Percentiles rank a stretch among this genome's conserved stretches.
Evolutionary conservation across 2,888 invertebrate genomes (phyloP).

Genomic region (Cantharis rufa): DNA sequence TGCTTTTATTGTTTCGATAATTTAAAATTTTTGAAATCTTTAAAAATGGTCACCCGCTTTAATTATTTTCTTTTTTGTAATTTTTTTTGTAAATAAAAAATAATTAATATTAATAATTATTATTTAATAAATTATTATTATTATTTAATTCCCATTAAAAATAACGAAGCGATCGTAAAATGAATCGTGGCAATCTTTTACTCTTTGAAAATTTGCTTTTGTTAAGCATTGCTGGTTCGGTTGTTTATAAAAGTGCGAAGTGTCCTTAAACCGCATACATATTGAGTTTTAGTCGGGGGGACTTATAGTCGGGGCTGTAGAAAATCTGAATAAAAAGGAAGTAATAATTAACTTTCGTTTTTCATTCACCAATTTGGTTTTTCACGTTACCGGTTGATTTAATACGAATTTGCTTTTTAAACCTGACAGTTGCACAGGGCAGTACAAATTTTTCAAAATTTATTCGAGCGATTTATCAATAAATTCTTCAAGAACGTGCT

Average conservation of each 20-base stretch:
- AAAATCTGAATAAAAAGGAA: conserved; percentile 15
- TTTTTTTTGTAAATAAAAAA: no score
- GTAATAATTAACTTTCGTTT: conserved; percentile 22
- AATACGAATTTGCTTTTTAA: background rate
- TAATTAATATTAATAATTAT: no score
- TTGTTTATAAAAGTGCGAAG: conserved; percentile 14
- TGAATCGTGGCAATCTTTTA: background rate
- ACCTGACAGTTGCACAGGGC: background rate
- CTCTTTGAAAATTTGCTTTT: conserved; percentile 3
- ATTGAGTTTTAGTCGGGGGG: conserved; percentile 23
- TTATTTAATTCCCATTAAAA: background rate
- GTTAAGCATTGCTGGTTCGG: conserved; percentile 3
- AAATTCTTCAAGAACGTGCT: no score
- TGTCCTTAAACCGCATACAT: conserved; percentile 16
- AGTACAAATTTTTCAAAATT: background rate
- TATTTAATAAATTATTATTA: no score
- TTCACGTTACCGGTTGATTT: background rate
- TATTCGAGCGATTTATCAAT: background rate
- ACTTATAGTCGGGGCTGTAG: conserved; percentile 9
- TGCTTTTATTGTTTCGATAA: no score
- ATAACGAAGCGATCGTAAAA: background rate
- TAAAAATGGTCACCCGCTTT: no score
- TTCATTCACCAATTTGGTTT: conserved; percentile 16
- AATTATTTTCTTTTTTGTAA: no score
- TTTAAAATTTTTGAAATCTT: no score